phyloP scores from a whole-genome alignment of 2,888 invertebrate species.

The Clostera curtula region DNA sequence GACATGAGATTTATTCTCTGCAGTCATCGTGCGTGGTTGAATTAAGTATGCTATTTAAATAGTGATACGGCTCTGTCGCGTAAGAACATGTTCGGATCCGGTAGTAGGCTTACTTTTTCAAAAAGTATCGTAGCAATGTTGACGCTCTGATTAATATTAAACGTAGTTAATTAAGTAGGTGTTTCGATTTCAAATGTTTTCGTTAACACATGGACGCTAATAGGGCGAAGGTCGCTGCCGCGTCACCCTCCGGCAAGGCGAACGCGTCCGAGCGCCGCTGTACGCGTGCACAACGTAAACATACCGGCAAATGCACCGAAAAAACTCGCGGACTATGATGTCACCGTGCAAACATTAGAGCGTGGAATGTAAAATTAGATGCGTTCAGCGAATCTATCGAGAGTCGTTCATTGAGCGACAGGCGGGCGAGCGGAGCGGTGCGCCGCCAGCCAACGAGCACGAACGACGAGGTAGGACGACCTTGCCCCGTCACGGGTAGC shows the following conservation, averaged over 20 bases:
- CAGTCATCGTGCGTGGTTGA: too few species aligned
- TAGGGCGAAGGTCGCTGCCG: conserved; percentile 38
- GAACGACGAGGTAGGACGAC: conserved; percentile 64
- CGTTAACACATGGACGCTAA: conserved; percentile 23
- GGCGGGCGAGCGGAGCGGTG: conserved; percentile 67
- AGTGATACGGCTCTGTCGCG: too few species aligned
- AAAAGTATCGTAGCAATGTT: too few species aligned
- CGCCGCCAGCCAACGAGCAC: conserved; percentile 64
- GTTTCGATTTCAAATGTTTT: conserved; percentile 9
- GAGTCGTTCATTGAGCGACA: conserved; percentile 70
- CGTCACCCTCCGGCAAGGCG: conserved; percentile 45
- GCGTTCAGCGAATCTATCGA: conserved; percentile 54
- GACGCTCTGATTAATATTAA: too few species aligned
- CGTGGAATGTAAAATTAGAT: conserved; percentile 67
- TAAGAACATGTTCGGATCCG: too few species aligned
- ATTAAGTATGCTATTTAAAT: too few species aligned
- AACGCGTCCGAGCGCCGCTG: conserved; percentile 31
- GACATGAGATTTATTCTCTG: too few species aligned
- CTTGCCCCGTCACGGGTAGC: conserved; percentile 63
- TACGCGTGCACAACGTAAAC: conserved; percentile 62
- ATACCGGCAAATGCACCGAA: conserved; percentile 55
- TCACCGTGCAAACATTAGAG: conserved; percentile 65
- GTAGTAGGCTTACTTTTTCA: too few species aligned
- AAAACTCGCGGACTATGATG: conserved; percentile 64
- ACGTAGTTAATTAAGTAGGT: conserved; percentile 3